These are phyloP conservation scores for Seladonia tumulorum DNA, from an alignment of 2,888 invertebrate species.

Conservation along the genomic window DNA sequence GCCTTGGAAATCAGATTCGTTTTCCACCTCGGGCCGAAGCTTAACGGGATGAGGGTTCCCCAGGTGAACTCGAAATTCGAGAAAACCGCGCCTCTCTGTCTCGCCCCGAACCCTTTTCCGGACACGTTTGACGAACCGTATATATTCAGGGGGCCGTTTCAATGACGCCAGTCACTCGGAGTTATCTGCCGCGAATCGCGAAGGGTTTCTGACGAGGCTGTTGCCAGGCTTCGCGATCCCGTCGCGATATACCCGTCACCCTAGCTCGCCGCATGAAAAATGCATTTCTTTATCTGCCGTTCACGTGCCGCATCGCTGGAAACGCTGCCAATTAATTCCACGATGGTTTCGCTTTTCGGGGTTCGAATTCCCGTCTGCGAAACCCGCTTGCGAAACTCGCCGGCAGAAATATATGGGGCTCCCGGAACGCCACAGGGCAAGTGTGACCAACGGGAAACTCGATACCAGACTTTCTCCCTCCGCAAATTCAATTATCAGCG, in stretches of 20 bases:
- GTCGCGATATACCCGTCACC: constrained; percentile 49
- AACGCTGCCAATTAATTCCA: constrained; percentile 53
- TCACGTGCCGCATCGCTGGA: constrained; percentile 49
- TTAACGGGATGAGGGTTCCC: not conserved
- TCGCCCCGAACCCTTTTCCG: constrained; percentile 34
- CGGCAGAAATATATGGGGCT: not conserved
- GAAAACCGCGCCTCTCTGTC: not conserved
- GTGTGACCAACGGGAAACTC: not conserved
- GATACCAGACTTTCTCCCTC: not conserved
- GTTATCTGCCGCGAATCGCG: constrained; percentile 74
- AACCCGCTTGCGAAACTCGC: not conserved
- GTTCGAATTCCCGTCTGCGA: not conserved
- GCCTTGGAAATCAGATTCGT: constrained; percentile 7
- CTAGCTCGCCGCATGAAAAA: constrained; percentile 50
- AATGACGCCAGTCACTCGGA: constrained; percentile 50
- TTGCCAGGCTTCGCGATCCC: constrained; percentile 51
- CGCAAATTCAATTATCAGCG: not conserved
- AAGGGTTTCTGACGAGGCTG: constrained; percentile 61
- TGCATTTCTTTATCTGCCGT: constrained; percentile 58
- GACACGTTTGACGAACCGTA: constrained; percentile 51
- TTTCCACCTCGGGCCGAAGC: not conserved
- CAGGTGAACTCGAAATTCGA: not conserved
- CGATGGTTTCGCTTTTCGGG: constrained; percentile 14
- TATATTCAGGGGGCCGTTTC: constrained; percentile 50
- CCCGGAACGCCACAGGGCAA: not conserved